Percentiles rank a stretch among this genome's conserved stretches.
Conservation (phyloP, 2,888 invertebrate genomes). For the Drosophila affinis region DNA sequence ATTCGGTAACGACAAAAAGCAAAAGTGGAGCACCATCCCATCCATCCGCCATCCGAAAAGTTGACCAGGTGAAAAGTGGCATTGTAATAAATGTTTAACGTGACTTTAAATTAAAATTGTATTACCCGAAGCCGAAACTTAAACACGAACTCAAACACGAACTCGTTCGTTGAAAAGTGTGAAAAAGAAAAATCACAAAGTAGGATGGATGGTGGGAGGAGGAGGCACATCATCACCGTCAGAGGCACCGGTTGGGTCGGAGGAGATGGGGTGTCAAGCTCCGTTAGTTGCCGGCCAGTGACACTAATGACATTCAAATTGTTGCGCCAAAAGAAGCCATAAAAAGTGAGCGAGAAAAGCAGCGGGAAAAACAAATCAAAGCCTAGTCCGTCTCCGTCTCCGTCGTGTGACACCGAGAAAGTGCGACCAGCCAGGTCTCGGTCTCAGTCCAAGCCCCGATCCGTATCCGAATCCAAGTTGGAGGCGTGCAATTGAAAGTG, state of each 20-base stretch:
- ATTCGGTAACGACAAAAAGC: slow-evolving; percentile 53
- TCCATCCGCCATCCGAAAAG: not conserved
- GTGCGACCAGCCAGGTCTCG: slow-evolving; percentile 11
- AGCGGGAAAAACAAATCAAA: slow-evolving; percentile 49
- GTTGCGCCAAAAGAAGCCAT: slow-evolving; percentile 74
- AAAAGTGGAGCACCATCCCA: slow-evolving; percentile 49
- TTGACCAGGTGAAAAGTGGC: slow-evolving; percentile 55
- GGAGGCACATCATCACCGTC: not conserved
- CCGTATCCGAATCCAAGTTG: slow-evolving; percentile 43
- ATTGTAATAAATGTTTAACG: slow-evolving; percentile 64
- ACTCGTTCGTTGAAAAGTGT: slow-evolving; percentile 33
- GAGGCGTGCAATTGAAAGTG: slow-evolving; percentile 76
- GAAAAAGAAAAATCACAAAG: slow-evolving; percentile 42
- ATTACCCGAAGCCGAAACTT: slow-evolving; percentile 19
- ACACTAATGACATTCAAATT: slow-evolving; percentile 78
- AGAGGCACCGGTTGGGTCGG: not conserved
- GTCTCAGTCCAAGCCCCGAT: slow-evolving; percentile 16
- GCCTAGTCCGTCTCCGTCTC: slow-evolving; percentile 18
- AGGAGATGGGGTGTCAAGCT: slow-evolving; percentile 51
- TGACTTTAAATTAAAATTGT: slow-evolving; percentile 61
- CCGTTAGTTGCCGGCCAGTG: slow-evolving; percentile 67
- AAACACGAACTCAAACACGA: not conserved
- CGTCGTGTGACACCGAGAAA: slow-evolving; percentile 36
- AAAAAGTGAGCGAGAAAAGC: slow-evolving; percentile 43
- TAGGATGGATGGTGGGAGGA: slow-evolving; percentile 12